Evolutionary conservation across 1,140 invertebrate species (phyloP).

Genomic region (Nomia melanderi): DNA sequence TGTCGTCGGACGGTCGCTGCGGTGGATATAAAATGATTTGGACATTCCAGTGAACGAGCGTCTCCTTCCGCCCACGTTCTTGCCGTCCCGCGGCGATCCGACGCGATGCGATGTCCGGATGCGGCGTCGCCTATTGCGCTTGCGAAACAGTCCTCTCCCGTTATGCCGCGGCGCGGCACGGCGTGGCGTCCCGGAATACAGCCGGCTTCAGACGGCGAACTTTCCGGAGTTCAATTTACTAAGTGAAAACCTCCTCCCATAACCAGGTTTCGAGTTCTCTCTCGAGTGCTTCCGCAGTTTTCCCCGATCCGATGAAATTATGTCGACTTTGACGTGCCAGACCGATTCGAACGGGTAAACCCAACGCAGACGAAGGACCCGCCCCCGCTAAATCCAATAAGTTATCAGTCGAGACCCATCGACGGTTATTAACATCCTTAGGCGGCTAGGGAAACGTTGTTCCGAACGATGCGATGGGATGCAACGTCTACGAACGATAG

Average conservation of each 20-base stretch:
- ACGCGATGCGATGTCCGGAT: neutral
- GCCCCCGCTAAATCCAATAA: slow-evolving; percentile 17
- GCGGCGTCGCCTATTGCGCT: slow-evolving; percentile 1
- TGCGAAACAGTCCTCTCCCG: slow-evolving; percentile 30
- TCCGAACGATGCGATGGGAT: neutral
- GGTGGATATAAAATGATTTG: slow-evolving; percentile 35
- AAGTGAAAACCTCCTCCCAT: slow-evolving; percentile 64
- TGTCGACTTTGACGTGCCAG: slow-evolving; percentile 56
- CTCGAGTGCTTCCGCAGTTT: slow-evolving; percentile 48
- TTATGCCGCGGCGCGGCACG: no score
- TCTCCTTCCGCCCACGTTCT: neutral
- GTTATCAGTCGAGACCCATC: neutral
- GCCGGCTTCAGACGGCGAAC: slow-evolving; percentile 48
- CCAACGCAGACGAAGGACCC: slow-evolving; percentile 1
- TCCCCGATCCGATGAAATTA: slow-evolving; percentile 58
- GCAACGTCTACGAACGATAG: neutral
- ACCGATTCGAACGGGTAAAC: slow-evolving; percentile 40
- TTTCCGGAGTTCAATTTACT: slow-evolving; percentile 65
- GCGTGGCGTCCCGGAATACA: slow-evolving; percentile 18
- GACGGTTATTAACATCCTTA: slow-evolving; percentile 14
- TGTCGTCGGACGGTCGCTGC: slow-evolving; percentile 13
- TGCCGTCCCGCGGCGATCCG: no score
- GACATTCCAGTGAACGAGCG: slow-evolving; percentile 13
- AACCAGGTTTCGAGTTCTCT: slow-evolving; percentile 49
- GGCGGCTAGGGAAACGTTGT: neutral